phyloP scores from a whole-genome alignment of 2,888 invertebrate species.

The Smittia aterrima region DNA sequence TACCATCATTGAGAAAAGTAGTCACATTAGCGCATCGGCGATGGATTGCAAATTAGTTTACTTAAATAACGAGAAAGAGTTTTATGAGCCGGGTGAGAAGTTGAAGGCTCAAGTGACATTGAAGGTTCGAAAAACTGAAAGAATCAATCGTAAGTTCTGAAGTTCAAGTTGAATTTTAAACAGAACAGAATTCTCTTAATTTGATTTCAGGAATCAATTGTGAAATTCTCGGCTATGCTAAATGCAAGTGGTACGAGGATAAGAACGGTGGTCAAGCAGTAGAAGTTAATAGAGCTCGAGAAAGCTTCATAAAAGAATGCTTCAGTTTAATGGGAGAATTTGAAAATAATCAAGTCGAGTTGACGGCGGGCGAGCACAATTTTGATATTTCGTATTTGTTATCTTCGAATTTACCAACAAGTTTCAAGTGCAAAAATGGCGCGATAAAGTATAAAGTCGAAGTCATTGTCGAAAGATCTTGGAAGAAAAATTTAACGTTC shows the following conservation, averaged over 20 bases:
- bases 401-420: slow-evolving; percentile 1
- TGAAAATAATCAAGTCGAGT: not conserved
- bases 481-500: slow-evolving; percentile 8
- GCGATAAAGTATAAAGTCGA: slow-evolving; percentile 23
- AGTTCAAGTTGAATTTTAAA: not conserved
- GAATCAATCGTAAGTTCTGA: slow-evolving; percentile 4
- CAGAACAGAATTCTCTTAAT: not conserved
- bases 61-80: not conserved
- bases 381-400: slow-evolving; percentile 13
- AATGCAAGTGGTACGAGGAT: slow-evolving; percentile 14
- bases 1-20: too few relatives aligned
- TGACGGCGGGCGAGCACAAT: slow-evolving; percentile 2
- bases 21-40: too few relatives aligned
- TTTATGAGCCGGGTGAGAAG: slow-evolving; percentile 1
- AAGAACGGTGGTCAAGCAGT: not conserved
- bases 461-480: not conserved
- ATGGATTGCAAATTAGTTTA: not conserved
- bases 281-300: not conserved
- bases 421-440: slow-evolving; percentile 19
- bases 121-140: not conserved
- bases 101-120: not conserved
- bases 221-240: slow-evolving; percentile 9
- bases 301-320: not conserved
- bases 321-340: not conserved
- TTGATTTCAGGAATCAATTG: not conserved